Evolutionary conservation across 2,797 vertebrate species (phyloP).

Genomic region (Psittacula echo): DNA sequence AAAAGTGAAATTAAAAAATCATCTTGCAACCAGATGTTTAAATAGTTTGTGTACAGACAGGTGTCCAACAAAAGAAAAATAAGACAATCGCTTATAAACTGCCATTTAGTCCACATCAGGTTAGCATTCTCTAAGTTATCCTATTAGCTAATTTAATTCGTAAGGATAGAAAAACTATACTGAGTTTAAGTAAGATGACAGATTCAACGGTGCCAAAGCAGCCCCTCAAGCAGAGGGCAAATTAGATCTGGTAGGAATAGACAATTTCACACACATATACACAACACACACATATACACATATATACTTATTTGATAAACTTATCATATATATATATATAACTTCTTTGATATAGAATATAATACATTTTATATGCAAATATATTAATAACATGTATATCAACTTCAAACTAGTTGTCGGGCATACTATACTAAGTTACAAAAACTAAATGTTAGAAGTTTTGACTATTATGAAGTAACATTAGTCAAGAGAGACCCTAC

Average conservation of each 20-base stretch:
- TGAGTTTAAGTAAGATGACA: not conserved
- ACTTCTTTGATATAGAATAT: not conserved
- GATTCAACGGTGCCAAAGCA: not conserved
- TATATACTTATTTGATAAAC: too few species aligned
- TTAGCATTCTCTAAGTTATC: not conserved
- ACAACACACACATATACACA: not conserved
- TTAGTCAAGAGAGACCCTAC: not conserved
- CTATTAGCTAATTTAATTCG: not conserved
- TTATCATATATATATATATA: too few species aligned
- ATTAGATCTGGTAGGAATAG: not conserved
- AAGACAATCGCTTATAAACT: not conserved
- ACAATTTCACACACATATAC: not conserved
- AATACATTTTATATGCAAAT: not conserved
- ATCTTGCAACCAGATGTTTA: not conserved
- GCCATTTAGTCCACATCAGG: not conserved
- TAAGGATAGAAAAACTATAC: not conserved
- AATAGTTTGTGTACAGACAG: not conserved
- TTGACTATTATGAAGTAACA: not conserved
- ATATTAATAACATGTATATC: not conserved
- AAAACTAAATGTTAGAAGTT: not conserved
- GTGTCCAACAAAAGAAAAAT: not conserved
- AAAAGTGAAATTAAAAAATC: not conserved
- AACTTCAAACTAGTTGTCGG: not conserved
- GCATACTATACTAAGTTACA: not conserved
- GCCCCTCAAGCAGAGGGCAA: not conserved